A percentile compares a stretch with the other conserved stretches of the same genome.
These are phyloP conservation scores for Ochlodes sylvanus DNA, from an alignment of 2,888 invertebrate genomes.

Conservation along the genomic window DNA sequence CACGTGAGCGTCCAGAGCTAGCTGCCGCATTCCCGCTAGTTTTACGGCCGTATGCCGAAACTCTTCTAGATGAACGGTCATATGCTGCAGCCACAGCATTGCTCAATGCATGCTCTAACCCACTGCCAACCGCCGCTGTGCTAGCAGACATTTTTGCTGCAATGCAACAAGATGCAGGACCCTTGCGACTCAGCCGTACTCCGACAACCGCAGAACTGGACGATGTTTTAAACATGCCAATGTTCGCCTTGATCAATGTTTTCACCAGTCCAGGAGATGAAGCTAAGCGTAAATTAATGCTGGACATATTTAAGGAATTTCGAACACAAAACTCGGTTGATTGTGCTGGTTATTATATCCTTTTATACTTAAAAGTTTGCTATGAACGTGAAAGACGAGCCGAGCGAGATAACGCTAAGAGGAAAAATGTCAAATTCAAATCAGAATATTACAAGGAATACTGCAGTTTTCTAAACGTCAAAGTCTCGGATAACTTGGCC, in stretches of 20 bases:
- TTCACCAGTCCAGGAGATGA: constrained; percentile 89
- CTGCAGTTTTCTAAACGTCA: constrained; percentile 91
- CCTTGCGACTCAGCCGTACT: constrained; percentile 77
- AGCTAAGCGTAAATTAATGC: constrained; percentile 91
- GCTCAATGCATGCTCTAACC: constrained; percentile 66
- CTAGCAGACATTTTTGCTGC: constrained; percentile 77
- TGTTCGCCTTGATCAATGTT: constrained; percentile 95
- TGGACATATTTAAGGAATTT: constrained; percentile 93
- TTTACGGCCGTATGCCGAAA: constrained; percentile 74
- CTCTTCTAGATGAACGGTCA: constrained; percentile 75
- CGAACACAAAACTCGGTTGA: constrained; percentile 87
- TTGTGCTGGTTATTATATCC: constrained; percentile 92
- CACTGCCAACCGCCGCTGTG: constrained; percentile 72
- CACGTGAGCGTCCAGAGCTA: constrained; percentile 86
- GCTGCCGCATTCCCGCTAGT: constrained; percentile 77
- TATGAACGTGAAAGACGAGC: constrained; percentile 83
- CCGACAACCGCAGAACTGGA: constrained; percentile 85
- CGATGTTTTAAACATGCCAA: constrained; percentile 89
- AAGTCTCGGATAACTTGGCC: constrained; percentile 89
- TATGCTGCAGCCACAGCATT: constrained; percentile 69
- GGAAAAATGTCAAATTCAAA: constrained; percentile 89
- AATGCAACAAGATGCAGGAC: constrained; percentile 79
- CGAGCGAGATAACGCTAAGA: constrained; percentile 80
- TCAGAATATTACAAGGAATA: constrained; percentile 95
- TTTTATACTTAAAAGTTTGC: constrained; percentile 94